Percentiles rank a stretch among this genome's conserved stretches.
phyloP scores from a whole-genome alignment of 1,140 invertebrate genomes.

The Stenopsyche tienmushanensis region DNA sequence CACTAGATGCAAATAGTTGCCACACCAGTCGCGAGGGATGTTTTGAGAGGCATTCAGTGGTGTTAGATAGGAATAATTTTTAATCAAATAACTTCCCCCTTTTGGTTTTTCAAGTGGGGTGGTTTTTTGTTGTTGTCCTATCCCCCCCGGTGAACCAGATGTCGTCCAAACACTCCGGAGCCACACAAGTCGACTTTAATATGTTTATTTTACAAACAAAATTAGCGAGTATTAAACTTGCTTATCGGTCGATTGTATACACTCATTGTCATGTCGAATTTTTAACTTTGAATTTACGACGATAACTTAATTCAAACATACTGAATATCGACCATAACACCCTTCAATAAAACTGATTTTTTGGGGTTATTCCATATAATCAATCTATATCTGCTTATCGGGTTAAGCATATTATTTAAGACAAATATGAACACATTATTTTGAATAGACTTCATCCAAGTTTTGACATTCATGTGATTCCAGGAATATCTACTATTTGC shows the following conservation, averaged over 20 bases:
- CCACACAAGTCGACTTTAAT: conserved; percentile 18
- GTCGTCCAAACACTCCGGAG: conserved; percentile 26
- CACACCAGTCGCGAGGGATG: conserved; percentile 6
- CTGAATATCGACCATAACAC: too few relatives aligned
- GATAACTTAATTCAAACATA: too few relatives aligned
- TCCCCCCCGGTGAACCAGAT: conserved; percentile 18
- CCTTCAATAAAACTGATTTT: too few relatives aligned
- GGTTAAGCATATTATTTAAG: too few relatives aligned
- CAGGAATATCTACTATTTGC: too few relatives aligned
- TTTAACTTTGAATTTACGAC: too few relatives aligned
- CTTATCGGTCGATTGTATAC: not conserved
- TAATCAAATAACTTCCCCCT: conserved; percentile 42
- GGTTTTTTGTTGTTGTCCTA: conserved; percentile 9
- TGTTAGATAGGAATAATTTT: conserved; percentile 42
- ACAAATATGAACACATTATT: too few relatives aligned
- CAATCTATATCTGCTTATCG: too few relatives aligned
- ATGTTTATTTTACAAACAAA: conserved; percentile 31
- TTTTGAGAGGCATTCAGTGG: conserved; percentile 37
- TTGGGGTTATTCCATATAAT: too few relatives aligned
- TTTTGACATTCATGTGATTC: too few relatives aligned
- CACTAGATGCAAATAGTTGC: conserved; percentile 21
- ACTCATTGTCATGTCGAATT: not conserved
- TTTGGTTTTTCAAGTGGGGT: conserved; percentile 38
- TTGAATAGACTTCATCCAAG: too few relatives aligned
- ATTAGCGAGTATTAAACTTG: conserved; percentile 10